Conservation (phyloP, 92 coral and sea anemone species). For the Phenganax stokvisi region DNA sequence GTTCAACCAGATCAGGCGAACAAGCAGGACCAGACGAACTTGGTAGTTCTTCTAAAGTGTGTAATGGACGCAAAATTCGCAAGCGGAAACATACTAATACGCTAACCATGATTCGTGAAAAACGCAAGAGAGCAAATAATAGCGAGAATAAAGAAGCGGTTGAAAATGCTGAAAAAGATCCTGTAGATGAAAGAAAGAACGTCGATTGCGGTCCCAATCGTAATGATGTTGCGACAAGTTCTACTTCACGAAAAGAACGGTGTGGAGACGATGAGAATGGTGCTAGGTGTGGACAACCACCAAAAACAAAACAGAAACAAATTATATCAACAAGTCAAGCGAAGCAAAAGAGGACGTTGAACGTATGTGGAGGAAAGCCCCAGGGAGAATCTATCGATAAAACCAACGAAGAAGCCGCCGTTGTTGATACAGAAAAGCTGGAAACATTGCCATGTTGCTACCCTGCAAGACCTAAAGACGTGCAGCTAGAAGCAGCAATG, state of each 20-base stretch:
- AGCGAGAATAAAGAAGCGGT: not conserved
- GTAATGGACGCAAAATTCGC: not conserved
- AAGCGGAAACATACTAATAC: not conserved
- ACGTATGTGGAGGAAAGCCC: not conserved
- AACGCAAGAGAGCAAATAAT: not conserved
- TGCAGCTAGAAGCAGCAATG: constrained; percentile 1
- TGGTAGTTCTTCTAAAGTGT: not conserved
- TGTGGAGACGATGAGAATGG: not conserved
- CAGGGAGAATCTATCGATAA: not conserved
- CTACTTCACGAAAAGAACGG: not conserved
- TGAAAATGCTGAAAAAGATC: not conserved
- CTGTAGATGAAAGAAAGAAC: not conserved
- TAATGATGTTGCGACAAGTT: not conserved
- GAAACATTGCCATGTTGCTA: constrained; percentile 7
- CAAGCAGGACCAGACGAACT: not conserved
- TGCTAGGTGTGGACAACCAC: not conserved
- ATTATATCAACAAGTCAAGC: not conserved
- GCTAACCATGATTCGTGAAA: not conserved
- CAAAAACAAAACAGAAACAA: not conserved
- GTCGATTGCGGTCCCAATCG: not conserved
- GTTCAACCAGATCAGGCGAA: not conserved
- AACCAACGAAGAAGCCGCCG: not conserved
- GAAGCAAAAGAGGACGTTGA: not conserved
- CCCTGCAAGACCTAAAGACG: constrained; percentile 13
- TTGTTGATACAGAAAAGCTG: not conserved